A percentile compares a stretch with the other conserved stretches of the same genome.
phyloP scores from a whole-genome alignment of 2,113 vertebrate genomes.

The Helogale parvula region DNA sequence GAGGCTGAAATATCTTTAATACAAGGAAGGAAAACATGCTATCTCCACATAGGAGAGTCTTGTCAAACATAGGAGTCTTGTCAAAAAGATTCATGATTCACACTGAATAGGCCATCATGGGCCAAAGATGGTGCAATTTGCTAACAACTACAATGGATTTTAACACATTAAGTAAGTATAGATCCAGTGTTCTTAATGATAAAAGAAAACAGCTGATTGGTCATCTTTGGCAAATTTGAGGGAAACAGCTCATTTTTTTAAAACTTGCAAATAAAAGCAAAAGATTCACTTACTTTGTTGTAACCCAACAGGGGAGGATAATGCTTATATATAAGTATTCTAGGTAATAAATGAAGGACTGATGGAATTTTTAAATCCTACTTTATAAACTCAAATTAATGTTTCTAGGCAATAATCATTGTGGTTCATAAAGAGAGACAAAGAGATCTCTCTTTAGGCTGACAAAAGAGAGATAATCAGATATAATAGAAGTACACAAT shows the following conservation, averaged over 20 bases:
- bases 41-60: too few relatives aligned
- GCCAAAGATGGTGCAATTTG: background rate
- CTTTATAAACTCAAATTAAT: conserved; percentile 31
- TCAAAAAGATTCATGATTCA: conserved; percentile 50
- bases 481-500: background rate
- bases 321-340: background rate
- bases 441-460: background rate
- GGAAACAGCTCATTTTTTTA: conserved; percentile 3
- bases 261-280: conserved; percentile 27
- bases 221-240: conserved; percentile 24
- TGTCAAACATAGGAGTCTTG: background rate
- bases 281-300: background rate
- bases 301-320: background rate
- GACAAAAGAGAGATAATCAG: background rate
- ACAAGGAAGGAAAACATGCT: conserved; percentile 17
- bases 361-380: background rate
- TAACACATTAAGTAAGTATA: background rate
- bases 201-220: background rate
- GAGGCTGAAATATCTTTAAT: background rate
- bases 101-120: background rate
- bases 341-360: conserved; percentile 46
- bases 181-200: background rate
- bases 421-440: background rate
- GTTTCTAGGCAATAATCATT: background rate
- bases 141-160: background rate